A percentile compares a stretch with the other conserved stretches of the same genome.
phyloP scores from a whole-genome alignment of 2,113 vertebrate species.

The Leucopsar rothschildi region DNA sequence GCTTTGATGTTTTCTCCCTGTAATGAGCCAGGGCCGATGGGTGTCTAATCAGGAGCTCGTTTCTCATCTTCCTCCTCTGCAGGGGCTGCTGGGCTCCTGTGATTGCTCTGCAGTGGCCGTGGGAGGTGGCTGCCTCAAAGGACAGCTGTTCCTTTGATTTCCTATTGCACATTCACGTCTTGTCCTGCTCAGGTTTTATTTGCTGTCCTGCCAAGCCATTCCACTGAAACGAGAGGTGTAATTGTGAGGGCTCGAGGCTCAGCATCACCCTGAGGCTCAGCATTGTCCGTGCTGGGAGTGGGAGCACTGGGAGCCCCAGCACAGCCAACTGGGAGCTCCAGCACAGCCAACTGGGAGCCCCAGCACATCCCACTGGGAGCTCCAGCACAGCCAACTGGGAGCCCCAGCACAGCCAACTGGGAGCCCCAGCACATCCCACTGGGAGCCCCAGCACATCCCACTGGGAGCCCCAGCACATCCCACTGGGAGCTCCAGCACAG shows the following conservation, averaged over 20 bases:
- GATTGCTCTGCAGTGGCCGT: neutral
- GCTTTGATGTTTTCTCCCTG: neutral
- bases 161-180: neutral
- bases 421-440: neutral
- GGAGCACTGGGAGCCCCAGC: neutral
- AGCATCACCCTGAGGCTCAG: neutral
- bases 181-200: neutral
- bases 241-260: neutral
- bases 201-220: neutral
- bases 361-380: neutral
- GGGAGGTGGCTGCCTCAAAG: neutral
- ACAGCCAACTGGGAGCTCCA: neutral
- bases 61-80: neutral
- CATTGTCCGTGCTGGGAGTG: neutral
- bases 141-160: neutral
- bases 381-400: too few species aligned
- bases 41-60: neutral
- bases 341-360: too few species aligned
- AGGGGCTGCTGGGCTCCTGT: neutral
- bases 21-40: accelerated
- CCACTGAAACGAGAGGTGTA: neutral
- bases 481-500: too few species aligned
- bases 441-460: neutral
- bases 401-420: too few species aligned
- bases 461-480: too few species aligned